Base-by-base conservation (phyloP, 2,113 vertebrate genomes). In the Rhombomys opimus region DNA sequence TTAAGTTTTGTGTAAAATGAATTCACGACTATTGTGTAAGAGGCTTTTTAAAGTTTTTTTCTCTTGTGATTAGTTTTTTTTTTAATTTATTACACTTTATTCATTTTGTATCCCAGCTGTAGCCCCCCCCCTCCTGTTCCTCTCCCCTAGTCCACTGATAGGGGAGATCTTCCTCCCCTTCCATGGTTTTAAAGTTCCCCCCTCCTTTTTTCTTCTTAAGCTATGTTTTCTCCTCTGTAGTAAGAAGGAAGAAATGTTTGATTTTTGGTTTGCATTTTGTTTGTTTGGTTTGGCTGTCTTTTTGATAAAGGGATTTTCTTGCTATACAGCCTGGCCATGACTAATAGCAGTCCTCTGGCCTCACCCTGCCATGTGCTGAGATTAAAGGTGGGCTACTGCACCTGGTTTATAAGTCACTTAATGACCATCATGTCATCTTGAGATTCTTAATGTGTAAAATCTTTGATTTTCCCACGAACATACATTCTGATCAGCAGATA, bases 371-470 rank as follows among this genome's bases (percentile, higher is more conserved):
- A 6, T 27, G 15, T 59, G 35, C 54, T 54, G 32, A 25, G 35
- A 87, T 54, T 72, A 57, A 70, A 38, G 67, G 4, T n/a, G 12
- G 20, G 35, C 18, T 7, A 14, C 46, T 13, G 22, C 70, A 11
- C 27, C 84, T n/a, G 11, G 65, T 22, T 82, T 22, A 84, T 27
- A 27, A 90, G 81, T 54, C 63, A 38, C 0, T 86, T 89, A 75
- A 77, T 27, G 70, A 6, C 9, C 50, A 84, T 93, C 84, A 38
- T 46, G 46, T 46, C 8, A 23, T 77, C 0, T 38, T 89, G 81
- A 73, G 86, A 92, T 92, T 92, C 12, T 88, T 84, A 93, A 78
- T 61, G 1, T 94, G 7, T 96, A 35, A 59, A 2, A 41, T 57
- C 15, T 2, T 89, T 35, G 3, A 54, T 88, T 70, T 32, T 20